Conservation (phyloP, 2,113 vertebrate genomes). For the Chionis minor region DNA sequence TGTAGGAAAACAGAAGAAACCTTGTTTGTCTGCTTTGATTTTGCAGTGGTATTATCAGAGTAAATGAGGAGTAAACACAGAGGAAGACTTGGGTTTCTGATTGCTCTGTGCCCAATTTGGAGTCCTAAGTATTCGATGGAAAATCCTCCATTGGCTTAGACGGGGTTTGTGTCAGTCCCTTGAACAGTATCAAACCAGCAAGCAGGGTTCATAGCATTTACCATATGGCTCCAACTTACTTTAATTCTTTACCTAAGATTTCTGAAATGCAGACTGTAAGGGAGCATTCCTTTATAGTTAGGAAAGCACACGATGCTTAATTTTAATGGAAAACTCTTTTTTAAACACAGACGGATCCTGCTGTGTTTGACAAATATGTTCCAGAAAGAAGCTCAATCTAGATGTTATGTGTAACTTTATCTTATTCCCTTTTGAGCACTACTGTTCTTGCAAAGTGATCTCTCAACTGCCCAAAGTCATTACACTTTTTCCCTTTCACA, state of each 20-base stretch:
- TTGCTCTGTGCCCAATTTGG: neutral
- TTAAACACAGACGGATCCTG: conserved; percentile 65
- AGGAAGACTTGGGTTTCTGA: neutral
- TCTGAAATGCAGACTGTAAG: conserved; percentile 27
- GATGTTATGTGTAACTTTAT: conserved; percentile 82
- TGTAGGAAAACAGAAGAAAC: neutral
- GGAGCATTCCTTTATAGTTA: conserved; percentile 15
- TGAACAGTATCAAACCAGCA: neutral
- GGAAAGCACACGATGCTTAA: conserved; percentile 62
- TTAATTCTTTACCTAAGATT: conserved; percentile 50
- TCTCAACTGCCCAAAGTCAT: conserved; percentile 87
- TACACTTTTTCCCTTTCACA: conserved; percentile 84
- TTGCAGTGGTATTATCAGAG: neutral
- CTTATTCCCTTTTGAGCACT: conserved; percentile 79
- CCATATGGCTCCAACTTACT: neutral
- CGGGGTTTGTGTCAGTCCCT: neutral
- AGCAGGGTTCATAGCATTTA: conserved; percentile 11
- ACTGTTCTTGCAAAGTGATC: conserved; percentile 79
- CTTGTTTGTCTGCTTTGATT: neutral
- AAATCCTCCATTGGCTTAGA: neutral
- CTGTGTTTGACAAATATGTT: conserved; percentile 77
- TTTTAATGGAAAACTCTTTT: conserved; percentile 74
- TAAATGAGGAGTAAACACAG: neutral
- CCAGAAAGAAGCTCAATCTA: conserved; percentile 78
- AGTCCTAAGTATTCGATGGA: neutral